phyloP scores from a whole-genome alignment of 2,113 vertebrate genomes.

The Globicephala melas region DNA sequence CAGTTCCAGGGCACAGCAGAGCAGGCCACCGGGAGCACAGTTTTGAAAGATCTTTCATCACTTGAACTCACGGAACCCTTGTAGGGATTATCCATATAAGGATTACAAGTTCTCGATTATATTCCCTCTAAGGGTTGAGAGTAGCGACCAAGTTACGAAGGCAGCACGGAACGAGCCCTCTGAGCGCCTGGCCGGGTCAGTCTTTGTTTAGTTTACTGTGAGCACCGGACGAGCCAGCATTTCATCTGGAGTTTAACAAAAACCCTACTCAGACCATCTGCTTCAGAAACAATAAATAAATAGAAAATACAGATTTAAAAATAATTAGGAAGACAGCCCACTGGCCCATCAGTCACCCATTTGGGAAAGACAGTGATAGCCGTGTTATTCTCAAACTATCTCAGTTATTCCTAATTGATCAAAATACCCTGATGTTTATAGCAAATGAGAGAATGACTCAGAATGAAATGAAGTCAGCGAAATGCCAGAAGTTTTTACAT shows the following conservation, averaged over 20 bases:
- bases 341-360: conserved; percentile 32
- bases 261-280: conserved; percentile 56
- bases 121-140: not conserved
- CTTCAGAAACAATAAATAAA: conserved; percentile 62
- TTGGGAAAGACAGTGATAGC: conserved; percentile 45
- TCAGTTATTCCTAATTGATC: conserved; percentile 86
- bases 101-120: not conserved
- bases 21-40: not conserved
- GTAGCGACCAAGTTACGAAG: not conserved
- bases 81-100: not conserved
- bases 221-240: not conserved
- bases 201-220: not conserved
- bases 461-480: conserved; percentile 85
- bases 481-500: conserved; percentile 87
- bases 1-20: not conserved
- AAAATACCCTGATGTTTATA: conserved; percentile 86
- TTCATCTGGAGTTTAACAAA: conserved; percentile 44
- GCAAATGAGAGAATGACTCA: conserved; percentile 84
- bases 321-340: conserved; percentile 65
- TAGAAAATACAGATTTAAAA: conserved; percentile 72
- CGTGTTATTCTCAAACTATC: conserved; percentile 79
- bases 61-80: not conserved
- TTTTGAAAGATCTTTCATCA: not conserved
- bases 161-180: too few species aligned
- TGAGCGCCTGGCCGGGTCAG: rapidly evolving